Conservation (phyloP, 2,797 vertebrate genomes). For the Prunella strophiata region DNA sequence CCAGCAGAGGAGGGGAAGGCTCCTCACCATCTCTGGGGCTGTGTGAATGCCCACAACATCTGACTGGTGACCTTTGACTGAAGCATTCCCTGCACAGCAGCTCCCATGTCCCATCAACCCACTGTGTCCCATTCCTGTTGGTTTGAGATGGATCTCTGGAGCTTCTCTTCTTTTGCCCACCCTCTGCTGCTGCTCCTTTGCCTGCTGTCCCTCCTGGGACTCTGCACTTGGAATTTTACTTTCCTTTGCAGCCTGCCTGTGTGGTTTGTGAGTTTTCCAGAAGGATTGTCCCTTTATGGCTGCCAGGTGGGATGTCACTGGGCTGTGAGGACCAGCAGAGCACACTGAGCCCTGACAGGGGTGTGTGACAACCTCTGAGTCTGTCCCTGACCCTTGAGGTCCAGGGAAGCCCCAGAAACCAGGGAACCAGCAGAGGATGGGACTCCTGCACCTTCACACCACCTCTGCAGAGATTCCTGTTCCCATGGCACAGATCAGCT, state of each 20-base stretch:
- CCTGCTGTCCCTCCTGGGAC: neutral
- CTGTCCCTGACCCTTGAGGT: neutral
- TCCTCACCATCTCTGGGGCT: neutral
- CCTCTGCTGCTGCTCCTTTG: neutral
- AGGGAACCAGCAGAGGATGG: neutral
- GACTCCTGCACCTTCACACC: neutral
- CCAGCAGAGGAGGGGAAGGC: neutral
- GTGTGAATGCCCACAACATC: neutral
- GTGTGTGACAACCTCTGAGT: neutral
- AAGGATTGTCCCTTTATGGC: neutral
- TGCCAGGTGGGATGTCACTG: neutral
- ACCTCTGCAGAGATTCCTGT: neutral
- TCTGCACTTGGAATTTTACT: neutral
- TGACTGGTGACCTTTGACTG: neutral
- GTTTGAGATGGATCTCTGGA: neutral
- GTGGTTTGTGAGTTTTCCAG: neutral
- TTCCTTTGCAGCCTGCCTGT: neutral
- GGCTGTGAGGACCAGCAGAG: neutral
- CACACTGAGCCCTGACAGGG: neutral
- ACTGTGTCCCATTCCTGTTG: accelerated
- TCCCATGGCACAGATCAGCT: neutral
- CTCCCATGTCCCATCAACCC: neutral
- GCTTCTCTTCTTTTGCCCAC: accelerated
- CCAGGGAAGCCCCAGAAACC: neutral
- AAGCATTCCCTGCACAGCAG: neutral